Evolutionary conservation across 2,888 invertebrate species (phyloP), one percentile per base, ranked within the genome.

Genomic region (Euphydryas editha): DNA sequence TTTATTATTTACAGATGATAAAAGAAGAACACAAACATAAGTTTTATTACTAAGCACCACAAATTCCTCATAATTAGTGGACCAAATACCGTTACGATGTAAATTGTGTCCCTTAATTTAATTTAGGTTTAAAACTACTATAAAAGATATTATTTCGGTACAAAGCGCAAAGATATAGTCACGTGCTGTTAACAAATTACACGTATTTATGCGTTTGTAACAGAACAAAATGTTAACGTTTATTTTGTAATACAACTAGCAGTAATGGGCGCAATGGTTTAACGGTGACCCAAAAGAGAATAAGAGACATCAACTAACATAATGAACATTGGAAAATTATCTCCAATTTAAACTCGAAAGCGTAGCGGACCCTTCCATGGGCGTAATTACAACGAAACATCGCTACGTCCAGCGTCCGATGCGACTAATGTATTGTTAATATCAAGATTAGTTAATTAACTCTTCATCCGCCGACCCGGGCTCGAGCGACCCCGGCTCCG

Each of bases 371-470:
- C 79, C 80, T 78, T 78, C 76, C 75, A 71, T 70, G 74, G 74
- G 66, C 73, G 74, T 78, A 77, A 79, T 78, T 78, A 78, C 76
- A 61, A 59, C 72, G 72, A 70, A 73, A 78, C 82, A 81, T 73
- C 78, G 79, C 81, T 73, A 80, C 73, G 78, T 78, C 80, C 73
- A 78, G 84, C 89, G 88, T 84, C 90, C 89, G 88, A 87, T 90
- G 90, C 83, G 84, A 81, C 86, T 90, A 90, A 91, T 92, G 90
- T 91, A 87, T 90, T 89, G 91, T 92, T 92, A 89, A 92, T 92
- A 92, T 92, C 90, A 81, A 88, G 87, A 92, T 92, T 62, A 62
- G 57, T 62, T 62, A 62, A 62, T 62, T 62, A 62, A 49, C 44
- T 59, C 30, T 49, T 59, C 63, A 51, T 64, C 58, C 51, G 58